Conservation (phyloP, 2,113 vertebrate species). For the Chaenogobius annularis region DNA sequence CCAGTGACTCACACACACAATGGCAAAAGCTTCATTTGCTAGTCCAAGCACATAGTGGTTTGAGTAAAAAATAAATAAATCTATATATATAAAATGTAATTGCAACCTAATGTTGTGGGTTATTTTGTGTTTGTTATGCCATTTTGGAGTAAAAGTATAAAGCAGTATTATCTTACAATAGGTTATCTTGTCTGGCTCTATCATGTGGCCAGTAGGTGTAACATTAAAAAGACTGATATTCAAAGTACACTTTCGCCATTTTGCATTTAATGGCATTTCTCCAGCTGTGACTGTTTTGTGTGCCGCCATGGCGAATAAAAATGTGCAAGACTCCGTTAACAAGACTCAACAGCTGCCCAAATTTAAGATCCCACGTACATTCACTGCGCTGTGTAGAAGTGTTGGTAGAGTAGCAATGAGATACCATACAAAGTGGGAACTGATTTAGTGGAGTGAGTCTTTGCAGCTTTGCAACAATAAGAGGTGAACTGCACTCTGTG, state of each 20-base stretch:
- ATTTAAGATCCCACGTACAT: background rate
- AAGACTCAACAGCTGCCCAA: background rate
- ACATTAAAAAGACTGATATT: background rate
- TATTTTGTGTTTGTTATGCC: too few relatives aligned
- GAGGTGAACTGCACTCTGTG: too few relatives aligned
- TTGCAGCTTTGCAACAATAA: background rate
- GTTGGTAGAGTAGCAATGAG: background rate
- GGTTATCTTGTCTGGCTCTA: too few relatives aligned
- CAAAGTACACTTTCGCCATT: background rate
- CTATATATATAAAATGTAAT: too few relatives aligned
- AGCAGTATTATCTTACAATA: too few relatives aligned
- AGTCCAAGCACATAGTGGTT: background rate
- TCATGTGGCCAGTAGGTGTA: too few relatives aligned
- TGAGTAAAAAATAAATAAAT: too few relatives aligned
- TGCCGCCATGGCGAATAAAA: background rate
- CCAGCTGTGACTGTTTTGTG: background rate
- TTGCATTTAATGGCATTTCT: slow-evolving; percentile 1
- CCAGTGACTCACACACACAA: slow-evolving; percentile 41
- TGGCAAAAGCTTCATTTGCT: slow-evolving; percentile 16
- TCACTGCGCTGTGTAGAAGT: background rate
- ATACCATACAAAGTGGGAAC: background rate
- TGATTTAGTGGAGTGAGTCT: background rate
- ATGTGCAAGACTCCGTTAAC: background rate
- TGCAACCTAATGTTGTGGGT: too few relatives aligned
- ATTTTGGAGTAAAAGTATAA: background rate